These are phyloP conservation scores for Actenoides hombroni DNA, from an alignment of 2,113 vertebrate genomes.

Conservation along the genomic window DNA sequence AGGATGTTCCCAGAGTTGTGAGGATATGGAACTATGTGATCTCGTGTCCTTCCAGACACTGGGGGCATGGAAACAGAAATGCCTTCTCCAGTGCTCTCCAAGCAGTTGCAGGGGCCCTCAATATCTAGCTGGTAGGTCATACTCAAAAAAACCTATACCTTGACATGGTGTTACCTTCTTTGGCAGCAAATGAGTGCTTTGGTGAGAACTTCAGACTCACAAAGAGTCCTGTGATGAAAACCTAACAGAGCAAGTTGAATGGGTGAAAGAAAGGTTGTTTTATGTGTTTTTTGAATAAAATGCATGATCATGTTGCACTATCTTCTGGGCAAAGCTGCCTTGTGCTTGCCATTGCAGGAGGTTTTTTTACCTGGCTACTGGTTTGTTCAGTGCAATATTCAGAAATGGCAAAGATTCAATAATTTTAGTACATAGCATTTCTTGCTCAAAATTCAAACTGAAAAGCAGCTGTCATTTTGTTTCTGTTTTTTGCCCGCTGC, in stretches of 20 bases:
- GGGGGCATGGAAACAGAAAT: background rate
- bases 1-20: fast-evolving
- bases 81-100: background rate
- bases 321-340: background rate
- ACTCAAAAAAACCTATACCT: background rate
- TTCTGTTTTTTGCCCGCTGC: background rate
- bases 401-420: background rate
- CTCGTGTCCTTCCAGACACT: fast-evolving
- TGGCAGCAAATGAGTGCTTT: background rate
- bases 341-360: background rate
- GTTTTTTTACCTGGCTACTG: background rate
- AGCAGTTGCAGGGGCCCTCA: background rate
- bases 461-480: background rate
- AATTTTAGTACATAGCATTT: background rate
- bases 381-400: background rate
- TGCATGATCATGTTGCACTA: fast-evolving
- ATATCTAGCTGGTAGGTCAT: background rate
- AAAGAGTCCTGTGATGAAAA: background rate
- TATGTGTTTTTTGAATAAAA: background rate
- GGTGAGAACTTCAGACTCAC: background rate
- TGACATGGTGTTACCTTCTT: background rate
- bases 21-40: background rate
- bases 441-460: background rate
- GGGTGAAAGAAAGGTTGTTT: background rate
- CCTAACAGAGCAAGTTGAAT: background rate